Percentiles rank a stretch among this genome's conserved stretches.
These are phyloP conservation scores for Lycophotia porphyrea DNA, from an alignment of 2,888 invertebrate genomes.

Conservation along the genomic window DNA sequence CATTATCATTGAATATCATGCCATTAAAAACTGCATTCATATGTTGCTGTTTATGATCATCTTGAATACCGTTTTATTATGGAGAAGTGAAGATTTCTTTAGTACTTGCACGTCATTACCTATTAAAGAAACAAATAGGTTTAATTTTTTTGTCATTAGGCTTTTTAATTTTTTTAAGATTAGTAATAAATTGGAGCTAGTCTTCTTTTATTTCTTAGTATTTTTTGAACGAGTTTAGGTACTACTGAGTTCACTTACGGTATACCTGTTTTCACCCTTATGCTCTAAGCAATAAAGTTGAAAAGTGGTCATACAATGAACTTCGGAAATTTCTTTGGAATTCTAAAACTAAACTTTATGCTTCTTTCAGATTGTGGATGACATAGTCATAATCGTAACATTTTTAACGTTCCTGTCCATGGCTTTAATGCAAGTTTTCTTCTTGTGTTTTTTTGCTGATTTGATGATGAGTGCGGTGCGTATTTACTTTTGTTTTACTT, in stretches of 20 bases:
- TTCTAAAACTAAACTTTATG: background rate
- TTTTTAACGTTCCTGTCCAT: slow-evolving; percentile 75
- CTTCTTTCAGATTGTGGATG: slow-evolving; percentile 71
- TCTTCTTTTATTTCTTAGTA: background rate
- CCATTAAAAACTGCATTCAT: slow-evolving; percentile 26
- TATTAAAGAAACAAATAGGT: background rate
- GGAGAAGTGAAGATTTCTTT: background rate
- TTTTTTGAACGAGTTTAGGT: background rate
- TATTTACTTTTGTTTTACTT: slow-evolving; percentile 16
- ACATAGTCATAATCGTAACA: slow-evolving; percentile 67
- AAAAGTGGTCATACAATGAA: background rate
- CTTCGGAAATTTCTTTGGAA: background rate
- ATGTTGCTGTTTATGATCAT: background rate
- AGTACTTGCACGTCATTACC: background rate
- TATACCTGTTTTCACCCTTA: no score
- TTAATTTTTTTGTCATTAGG: background rate
- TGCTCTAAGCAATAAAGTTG: no score
- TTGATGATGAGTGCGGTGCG: slow-evolving; percentile 75
- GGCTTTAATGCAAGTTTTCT: slow-evolving; percentile 76
- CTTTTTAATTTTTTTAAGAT: background rate
- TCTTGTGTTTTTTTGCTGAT: slow-evolving; percentile 78
- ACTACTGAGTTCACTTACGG: no score
- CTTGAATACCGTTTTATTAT: background rate
- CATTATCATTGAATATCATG: slow-evolving; percentile 24
- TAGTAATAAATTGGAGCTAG: background rate